Base-by-base conservation (phyloP, 2,797 vertebrate species). In the Knipowitschia caucasica region DNA sequence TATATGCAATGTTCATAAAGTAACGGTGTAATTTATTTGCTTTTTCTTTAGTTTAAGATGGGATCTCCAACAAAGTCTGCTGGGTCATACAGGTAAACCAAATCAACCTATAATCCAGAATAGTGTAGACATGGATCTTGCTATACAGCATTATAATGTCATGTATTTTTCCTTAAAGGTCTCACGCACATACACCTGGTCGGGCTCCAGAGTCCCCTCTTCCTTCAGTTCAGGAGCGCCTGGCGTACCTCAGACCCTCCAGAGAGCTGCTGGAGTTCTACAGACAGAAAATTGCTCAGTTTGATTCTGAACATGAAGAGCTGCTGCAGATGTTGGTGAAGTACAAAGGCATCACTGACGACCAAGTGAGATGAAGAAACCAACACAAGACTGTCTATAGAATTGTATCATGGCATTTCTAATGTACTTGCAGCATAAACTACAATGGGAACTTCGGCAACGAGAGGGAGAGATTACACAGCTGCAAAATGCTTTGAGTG, bases 221-320 rank as follows among this genome's bases (percentile, higher is more conserved):
- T 20, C 96, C 93, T 1, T 91, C 96, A 0, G 50, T 94, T 38
- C 71, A 80, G 0, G 93, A 99, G 68, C 93, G 92, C 3, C 64
- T 98, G 77, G 92, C 92, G 0, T 68, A 85, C 29, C 85, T 98
- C 9, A 78, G 71, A 11, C 96, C 97, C 3, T 97, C 96, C 52
- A 89, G 87, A 2, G 95, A 98, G 73, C 89, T 98, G 27, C 84
- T 99, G 71, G 92, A 97, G 14, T 97, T 95, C 68, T 98, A 96
- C 81, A 89, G 93, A 54, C 87, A 88, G 84, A 98, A 93, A 78
- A 89, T 98, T 2, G 82, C 91, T 5, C 91, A 93, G 75, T 98
- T 93, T 58, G 95, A 99, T 6, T 84, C 76, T 12, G 96, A 98
- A 25, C 92, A 96, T 0, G 94, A 94, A 30, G 94, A 93, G 8